phyloP scores from a whole-genome alignment of 2,888 invertebrate genomes.

The Lissonota sp. region DNA sequence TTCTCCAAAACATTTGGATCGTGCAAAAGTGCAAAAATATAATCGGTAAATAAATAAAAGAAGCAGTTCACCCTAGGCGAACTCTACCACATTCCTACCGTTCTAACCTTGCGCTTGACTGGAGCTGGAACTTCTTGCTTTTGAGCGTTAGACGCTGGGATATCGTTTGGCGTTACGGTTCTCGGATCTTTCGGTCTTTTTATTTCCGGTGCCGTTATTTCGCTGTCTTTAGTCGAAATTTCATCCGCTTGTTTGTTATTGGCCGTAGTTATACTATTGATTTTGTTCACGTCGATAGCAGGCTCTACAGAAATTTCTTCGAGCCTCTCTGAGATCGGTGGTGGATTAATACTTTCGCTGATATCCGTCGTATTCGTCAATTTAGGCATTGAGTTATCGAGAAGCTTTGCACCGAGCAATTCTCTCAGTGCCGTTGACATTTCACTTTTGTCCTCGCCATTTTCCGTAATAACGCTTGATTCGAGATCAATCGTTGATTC shows the following conservation, averaged over 20 bases:
- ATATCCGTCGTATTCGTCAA: conserved; percentile 45
- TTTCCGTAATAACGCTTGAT: conserved; percentile 68
- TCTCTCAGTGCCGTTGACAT: conserved; percentile 79
- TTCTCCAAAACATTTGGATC: neutral
- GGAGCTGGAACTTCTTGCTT: conserved; percentile 77
- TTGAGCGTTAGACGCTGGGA: conserved; percentile 73
- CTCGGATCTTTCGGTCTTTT: conserved; percentile 79
- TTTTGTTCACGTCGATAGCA: conserved; percentile 24
- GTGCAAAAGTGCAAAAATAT: neutral
- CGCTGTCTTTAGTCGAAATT: conserved; percentile 57
- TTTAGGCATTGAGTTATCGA: conserved; percentile 69
- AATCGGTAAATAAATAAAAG: no score
- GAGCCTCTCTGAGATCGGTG: conserved; percentile 57
- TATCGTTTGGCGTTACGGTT: conserved; percentile 79
- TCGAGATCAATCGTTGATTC: conserved; percentile 80
- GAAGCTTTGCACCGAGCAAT: conserved; percentile 78
- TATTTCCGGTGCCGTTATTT: conserved; percentile 60
- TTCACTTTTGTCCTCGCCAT: conserved; percentile 76
- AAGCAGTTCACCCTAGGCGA: conserved; percentile 66
- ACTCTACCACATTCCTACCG: conserved; percentile 74
- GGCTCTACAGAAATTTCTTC: conserved; percentile 29
- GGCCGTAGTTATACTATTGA: neutral
- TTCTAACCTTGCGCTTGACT: conserved; percentile 82
- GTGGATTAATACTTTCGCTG: conserved; percentile 67
- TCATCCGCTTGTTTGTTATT: conserved; percentile 63